Percentiles rank a stretch among this genome's conserved stretches.
These are phyloP conservation scores for Pectinophora gossypiella DNA, from an alignment of 1,140 invertebrate species.

Conservation along the genomic window DNA sequence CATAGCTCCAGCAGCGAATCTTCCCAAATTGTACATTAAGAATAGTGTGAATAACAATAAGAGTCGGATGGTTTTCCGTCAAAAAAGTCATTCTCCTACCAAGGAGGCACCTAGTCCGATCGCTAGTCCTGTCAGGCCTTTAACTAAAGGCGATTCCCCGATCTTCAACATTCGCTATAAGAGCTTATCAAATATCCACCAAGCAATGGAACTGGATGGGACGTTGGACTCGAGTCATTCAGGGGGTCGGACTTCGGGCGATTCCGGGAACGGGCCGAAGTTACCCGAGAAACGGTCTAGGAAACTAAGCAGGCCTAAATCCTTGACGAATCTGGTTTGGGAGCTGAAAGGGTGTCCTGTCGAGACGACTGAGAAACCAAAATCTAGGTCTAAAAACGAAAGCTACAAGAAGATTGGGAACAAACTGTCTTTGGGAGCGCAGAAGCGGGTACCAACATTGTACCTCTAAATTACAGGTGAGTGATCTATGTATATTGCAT, in stretches of 20 bases:
- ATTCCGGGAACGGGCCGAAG: conserved; percentile 86
- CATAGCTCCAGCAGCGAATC: conserved; percentile 60
- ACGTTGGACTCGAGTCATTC: conserved; percentile 93
- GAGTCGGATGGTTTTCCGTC: conserved; percentile 79
- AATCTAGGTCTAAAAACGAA: conserved; percentile 77
- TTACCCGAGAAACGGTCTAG: conserved; percentile 88
- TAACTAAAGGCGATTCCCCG: conserved; percentile 84
- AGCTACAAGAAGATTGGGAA: conserved; percentile 68
- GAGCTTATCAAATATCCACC: conserved; percentile 86
- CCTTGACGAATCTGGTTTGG: conserved; percentile 91
- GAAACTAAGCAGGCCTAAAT: conserved; percentile 85
- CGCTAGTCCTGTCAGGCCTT: conserved; percentile 68
- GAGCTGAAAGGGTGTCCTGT: conserved; percentile 79
- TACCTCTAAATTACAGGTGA: conserved; percentile 53
- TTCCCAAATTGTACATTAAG: conserved; percentile 86
- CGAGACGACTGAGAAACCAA: conserved; percentile 75
- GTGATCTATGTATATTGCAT: too few relatives aligned
- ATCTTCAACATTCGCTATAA: conserved; percentile 90
- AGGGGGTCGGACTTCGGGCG: conserved; percentile 88
- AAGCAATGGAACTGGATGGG: conserved; percentile 86
- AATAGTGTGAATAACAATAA: conserved; percentile 81
- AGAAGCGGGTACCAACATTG: conserved; percentile 69
- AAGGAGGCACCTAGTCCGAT: conserved; percentile 81
- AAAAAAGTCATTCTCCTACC: conserved; percentile 84
- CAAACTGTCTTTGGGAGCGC: conserved; percentile 68